phyloP scores from a whole-genome alignment of 2,797 vertebrate species.

The Fringilla coelebs region DNA sequence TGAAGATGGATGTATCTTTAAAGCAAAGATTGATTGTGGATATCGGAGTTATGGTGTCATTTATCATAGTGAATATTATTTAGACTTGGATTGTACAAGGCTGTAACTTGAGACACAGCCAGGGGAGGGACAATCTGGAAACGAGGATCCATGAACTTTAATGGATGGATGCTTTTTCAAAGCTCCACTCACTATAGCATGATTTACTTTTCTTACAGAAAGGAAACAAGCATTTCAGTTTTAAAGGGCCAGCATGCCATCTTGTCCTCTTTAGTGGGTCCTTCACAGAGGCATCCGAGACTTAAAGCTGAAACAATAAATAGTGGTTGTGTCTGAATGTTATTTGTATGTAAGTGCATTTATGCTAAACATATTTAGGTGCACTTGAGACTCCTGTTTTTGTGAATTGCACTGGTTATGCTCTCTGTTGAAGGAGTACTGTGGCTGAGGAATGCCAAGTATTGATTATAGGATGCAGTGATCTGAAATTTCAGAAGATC shows the following conservation, averaged over 20 bases:
- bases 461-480: constrained; percentile 45
- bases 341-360: not conserved
- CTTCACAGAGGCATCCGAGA: not conserved
- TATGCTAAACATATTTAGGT: constrained; percentile 22
- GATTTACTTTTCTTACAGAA: constrained; percentile 79
- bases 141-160: constrained; percentile 85
- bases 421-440: not conserved
- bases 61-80: constrained; percentile 98
- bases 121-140: constrained; percentile 85
- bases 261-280: constrained; percentile 42
- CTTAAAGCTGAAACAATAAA: constrained; percentile 49
- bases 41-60: constrained; percentile 97
- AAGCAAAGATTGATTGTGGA: constrained; percentile 99
- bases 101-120: constrained; percentile 89
- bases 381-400: not conserved
- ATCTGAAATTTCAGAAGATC: constrained; percentile 47
- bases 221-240: constrained; percentile 72
- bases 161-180: constrained; percentile 85
- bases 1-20: constrained; percentile 99
- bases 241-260: constrained; percentile 73
- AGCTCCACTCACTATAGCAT: constrained; percentile 78
- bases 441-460: not conserved
- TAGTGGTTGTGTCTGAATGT: not conserved
- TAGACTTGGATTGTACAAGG: constrained; percentile 95
- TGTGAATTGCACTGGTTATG: not conserved